These are phyloP conservation scores for Spongilla lacustris DNA, from an alignment of 37 sponge, comb jelly and placozoan genomes.

Conservation along the genomic window DNA sequence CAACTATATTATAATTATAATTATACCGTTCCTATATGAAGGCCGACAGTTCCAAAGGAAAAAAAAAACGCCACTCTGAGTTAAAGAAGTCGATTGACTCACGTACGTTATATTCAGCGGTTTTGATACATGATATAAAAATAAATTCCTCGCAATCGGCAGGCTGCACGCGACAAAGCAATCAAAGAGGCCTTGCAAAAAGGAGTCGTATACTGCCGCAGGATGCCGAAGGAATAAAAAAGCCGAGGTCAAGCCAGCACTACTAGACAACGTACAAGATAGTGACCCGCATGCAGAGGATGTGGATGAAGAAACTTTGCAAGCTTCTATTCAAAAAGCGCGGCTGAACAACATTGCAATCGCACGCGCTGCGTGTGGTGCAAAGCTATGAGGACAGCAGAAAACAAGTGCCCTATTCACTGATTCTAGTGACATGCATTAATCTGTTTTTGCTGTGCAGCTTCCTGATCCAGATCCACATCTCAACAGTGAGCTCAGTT, in stretches of 20 bases:
- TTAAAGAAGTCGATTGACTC: not conserved
- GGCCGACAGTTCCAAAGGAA: not conserved
- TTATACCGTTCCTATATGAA: not conserved
- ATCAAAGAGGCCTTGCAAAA: not conserved
- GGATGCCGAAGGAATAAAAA: not conserved
- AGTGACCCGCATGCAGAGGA: not conserved
- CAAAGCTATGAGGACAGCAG: too few species aligned
- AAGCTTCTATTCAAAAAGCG: too few species aligned
- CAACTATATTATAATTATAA: not conserved
- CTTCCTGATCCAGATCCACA: too few species aligned
- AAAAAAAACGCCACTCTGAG: not conserved
- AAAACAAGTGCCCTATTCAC: too few species aligned
- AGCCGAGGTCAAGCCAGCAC: not conserved
- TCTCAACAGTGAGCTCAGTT: too few species aligned
- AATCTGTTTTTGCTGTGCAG: too few species aligned
- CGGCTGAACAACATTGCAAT: too few species aligned
- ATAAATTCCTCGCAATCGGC: not conserved
- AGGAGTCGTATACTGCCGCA: not conserved
- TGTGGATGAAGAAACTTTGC: too few species aligned
- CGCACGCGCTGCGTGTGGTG: too few species aligned
- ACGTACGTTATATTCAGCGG: not conserved
- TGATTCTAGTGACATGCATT: too few species aligned
- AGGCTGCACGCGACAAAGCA: constrained; percentile 1
- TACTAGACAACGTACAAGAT: not conserved
- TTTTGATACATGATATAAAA: not conserved